Percentiles rank a stretch among this genome's conserved stretches.
Conservation (phyloP, 2,888 invertebrate genomes). For the Rhaphigaster nebulosa region DNA sequence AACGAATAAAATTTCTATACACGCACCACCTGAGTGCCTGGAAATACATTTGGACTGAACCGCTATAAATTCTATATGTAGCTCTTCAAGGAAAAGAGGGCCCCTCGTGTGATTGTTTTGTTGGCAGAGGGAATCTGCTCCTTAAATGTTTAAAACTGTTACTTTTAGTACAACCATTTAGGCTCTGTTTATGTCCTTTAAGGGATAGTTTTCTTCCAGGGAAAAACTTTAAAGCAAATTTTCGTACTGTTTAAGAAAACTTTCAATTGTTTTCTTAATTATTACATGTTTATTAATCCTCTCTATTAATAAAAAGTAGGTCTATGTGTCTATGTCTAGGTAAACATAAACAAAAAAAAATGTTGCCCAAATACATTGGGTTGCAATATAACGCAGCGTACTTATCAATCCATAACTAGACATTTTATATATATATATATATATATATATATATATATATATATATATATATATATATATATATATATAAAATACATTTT, state of each 20-base stretch:
- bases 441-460: no score
- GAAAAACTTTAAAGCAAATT: background rate
- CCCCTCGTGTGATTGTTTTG: background rate
- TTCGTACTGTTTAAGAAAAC: background rate
- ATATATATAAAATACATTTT: no score
- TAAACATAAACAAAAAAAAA: no score
- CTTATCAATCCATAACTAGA: no score
- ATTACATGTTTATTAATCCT: background rate
- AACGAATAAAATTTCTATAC: background rate
- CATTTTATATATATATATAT: no score
- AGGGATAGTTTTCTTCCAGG: background rate
- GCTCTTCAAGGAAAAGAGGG: background rate
- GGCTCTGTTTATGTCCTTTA: background rate
- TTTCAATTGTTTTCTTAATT: background rate
- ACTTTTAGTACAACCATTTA: background rate
- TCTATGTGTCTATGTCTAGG: no score
- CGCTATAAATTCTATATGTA: constrained; percentile 10
- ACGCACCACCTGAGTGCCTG: background rate
- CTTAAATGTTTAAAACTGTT: constrained; percentile 28
- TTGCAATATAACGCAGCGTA: no score
- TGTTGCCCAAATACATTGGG: no score
- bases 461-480: no score
- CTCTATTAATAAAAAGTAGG: background rate
- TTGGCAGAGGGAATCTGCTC: background rate
- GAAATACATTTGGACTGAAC: background rate